Conservation (phyloP, 1,140 invertebrate genomes). For the Trachelipus rathkii region DNA sequence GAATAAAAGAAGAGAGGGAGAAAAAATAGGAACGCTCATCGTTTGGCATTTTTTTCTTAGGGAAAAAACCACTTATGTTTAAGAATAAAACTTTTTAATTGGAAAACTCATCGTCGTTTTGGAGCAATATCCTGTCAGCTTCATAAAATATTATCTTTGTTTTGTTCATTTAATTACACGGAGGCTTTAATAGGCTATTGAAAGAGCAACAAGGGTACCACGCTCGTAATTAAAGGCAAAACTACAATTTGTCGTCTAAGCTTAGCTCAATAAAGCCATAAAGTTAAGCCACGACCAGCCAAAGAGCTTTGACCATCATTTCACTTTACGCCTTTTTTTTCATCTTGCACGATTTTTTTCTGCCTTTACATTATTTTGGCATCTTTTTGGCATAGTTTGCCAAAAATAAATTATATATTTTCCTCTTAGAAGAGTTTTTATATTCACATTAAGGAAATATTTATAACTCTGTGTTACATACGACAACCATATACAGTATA, state of each 20-base stretch:
- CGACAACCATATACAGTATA: no score
- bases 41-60: not conserved
- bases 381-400: no score
- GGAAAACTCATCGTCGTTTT: not conserved
- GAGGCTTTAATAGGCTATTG: conserved; percentile 3
- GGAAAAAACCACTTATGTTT: not conserved
- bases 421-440: no score
- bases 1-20: no score
- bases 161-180: conserved; percentile 1
- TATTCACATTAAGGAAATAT: no score
- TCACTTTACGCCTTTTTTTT: no score
- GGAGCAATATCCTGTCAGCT: conserved; percentile 2
- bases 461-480: no score
- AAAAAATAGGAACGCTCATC: not conserved
- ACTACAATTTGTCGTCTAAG: not conserved
- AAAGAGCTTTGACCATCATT: not conserved
- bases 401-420: no score
- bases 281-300: not conserved
- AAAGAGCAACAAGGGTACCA: not conserved
- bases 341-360: no score
- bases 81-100: conserved; percentile 1
- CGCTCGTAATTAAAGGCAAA: not conserved
- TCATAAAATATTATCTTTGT: conserved; percentile 1
- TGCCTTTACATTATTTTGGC: no score
- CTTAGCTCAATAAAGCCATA: not conserved